Conservation (phyloP, 2,888 invertebrate species). For the Patella pellucida region DNA sequence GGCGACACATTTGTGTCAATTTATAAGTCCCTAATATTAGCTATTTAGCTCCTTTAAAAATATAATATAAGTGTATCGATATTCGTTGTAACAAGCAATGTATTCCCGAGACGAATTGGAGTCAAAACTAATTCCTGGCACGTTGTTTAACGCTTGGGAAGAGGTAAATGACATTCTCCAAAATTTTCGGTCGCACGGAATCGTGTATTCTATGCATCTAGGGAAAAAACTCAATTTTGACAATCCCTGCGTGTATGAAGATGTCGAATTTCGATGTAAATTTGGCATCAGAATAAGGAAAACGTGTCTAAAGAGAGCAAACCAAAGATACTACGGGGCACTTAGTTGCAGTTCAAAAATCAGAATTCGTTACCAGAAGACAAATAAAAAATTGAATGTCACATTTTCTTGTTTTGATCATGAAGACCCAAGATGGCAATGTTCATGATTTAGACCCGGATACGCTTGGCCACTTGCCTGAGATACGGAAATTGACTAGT, state of each 20-base stretch:
- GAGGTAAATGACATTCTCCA: background rate
- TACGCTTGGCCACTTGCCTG: constrained; percentile 1
- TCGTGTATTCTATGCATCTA: background rate
- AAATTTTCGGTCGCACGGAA: background rate
- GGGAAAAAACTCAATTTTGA: background rate
- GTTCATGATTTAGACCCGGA: background rate
- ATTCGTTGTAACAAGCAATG: background rate
- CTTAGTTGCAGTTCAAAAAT: too few species aligned
- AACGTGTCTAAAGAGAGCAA: too few species aligned
- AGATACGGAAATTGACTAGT: too few species aligned
- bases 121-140: background rate
- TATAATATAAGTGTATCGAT: too few species aligned
- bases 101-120: background rate
- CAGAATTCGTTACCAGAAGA: background rate
- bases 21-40: too few species aligned
- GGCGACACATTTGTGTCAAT: too few species aligned
- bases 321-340: too few species aligned
- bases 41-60: too few species aligned
- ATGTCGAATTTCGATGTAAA: background rate
- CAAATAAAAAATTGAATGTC: background rate
- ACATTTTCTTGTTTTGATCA: constrained; percentile 2
- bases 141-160: background rate
- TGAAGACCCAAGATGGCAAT: background rate
- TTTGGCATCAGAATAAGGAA: too few species aligned
- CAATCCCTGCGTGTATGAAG: background rate